Evolutionary conservation across 2,113 vertebrate genomes (phyloP), one percentile per base, ranked within the genome.

Genomic region (Elgaria multicarinata): DNA sequence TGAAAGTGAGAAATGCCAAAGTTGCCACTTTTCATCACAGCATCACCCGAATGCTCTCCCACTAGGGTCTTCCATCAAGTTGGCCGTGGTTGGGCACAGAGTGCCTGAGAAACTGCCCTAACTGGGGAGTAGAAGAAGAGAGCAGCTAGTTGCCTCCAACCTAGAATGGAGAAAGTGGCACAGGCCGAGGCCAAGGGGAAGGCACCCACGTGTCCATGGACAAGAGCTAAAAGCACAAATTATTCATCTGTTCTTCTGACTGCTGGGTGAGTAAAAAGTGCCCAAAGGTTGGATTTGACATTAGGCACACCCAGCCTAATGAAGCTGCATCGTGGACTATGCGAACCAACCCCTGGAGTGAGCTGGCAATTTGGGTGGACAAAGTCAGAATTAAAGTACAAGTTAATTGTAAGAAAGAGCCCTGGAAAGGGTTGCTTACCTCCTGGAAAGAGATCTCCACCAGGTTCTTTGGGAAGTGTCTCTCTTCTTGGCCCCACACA

Each of bases 361-460:
- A 24, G 46, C 31, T 1, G 66, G 16, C 16, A 1, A 14, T 46
- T 2, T 18, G 72, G 36, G 22, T 26, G 13, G 31, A 39, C 16
- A 1, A 2, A 39, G 62, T 13, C 62, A n/a, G 55, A 58, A 62
- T 81, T 6, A 28, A 39, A 81, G 33, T 3, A n/a, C n/a, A 26
- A 26, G 18, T 22, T n/a, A 42, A 62, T 26, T 14, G 39, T 36
- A 13, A 7, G 44, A 55, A 42, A 22, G 6, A 44, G 3, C 33
- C 2, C 1, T 3, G 1, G 9, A 31, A 4, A 10, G 67, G 36
- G 6, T 50, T 46, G 85, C 95, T 93, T 95, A 96, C 96, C 96
- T 93, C 2, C 2, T 28, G 42, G 72, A 31, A 78, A 31, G 22
- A 50, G 33, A 2, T 53, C 84, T 84, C 69, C 72, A 22, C 4